phyloP scores from a whole-genome alignment of 2,888 invertebrate species.

The Actias luna region DNA sequence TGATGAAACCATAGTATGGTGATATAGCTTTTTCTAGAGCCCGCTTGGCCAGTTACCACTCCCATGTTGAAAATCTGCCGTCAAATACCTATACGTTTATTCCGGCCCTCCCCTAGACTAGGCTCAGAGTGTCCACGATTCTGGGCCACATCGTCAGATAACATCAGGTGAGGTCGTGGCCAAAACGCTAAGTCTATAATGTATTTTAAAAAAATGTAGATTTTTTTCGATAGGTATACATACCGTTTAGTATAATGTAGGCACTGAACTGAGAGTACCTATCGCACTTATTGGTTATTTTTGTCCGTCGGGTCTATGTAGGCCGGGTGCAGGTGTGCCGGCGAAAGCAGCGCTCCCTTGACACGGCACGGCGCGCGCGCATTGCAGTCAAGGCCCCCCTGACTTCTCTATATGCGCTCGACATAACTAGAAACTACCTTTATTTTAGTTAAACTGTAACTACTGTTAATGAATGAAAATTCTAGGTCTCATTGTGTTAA shows the following conservation, averaged over 20 bases:
- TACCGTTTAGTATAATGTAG: conserved; percentile 8
- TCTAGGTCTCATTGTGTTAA: neutral
- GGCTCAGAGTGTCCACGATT: too few relatives aligned
- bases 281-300: conserved; percentile 44
- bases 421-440: conserved; percentile 12
- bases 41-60: too few relatives aligned
- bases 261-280: conserved; percentile 28
- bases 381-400: conserved; percentile 77
- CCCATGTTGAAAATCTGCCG: too few relatives aligned
- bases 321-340: conserved; percentile 67
- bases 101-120: too few relatives aligned
- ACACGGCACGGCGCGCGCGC: conserved; percentile 79
- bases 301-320: conserved; percentile 40
- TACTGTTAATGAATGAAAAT: neutral
- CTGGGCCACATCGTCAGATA: too few relatives aligned
- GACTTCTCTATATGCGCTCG: conserved; percentile 46
- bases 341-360: conserved; percentile 81
- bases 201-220: too few relatives aligned
- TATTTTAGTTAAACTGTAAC: conserved; percentile 10
- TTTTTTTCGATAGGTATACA: neutral
- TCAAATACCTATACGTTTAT: too few relatives aligned
- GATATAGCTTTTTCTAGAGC: too few relatives aligned
- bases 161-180: too few relatives aligned
- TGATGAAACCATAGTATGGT: too few relatives aligned
- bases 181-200: too few relatives aligned